Percentiles rank a stretch among this genome's conserved stretches.
phyloP scores from a whole-genome alignment of 1,140 invertebrate species.

The Aleiodes sp. region DNA sequence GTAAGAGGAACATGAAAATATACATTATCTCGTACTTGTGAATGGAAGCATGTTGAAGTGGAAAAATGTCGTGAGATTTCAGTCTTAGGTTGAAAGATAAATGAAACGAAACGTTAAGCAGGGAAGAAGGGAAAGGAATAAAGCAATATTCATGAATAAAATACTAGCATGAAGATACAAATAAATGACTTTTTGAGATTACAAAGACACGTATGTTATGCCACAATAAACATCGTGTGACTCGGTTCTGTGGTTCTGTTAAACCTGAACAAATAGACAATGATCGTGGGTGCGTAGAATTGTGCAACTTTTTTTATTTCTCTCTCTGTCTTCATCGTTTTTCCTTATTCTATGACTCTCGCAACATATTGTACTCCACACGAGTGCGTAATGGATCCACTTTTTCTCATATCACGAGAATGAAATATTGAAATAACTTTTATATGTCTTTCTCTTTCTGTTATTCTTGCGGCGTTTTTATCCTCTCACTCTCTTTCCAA shows the following conservation, averaged over 20 bases:
- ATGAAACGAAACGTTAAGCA: neutral
- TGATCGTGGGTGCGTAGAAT: slow-evolving; percentile 6
- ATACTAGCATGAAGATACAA: neutral
- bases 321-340: neutral
- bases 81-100: neutral
- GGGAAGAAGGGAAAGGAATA: neutral
- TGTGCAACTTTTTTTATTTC: slow-evolving; percentile 16
- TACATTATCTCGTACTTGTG: neutral
- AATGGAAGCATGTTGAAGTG: neutral
- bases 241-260: neutral
- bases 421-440: slow-evolving; percentile 3
- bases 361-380: slow-evolving; percentile 11
- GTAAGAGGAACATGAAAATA: neutral
- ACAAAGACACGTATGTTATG: neutral
- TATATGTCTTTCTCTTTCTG: neutral
- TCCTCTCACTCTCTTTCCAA: neutral
- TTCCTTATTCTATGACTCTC: neutral
- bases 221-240: slow-evolving; percentile 4
- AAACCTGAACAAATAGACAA: neutral
- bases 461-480: slow-evolving; percentile 2
- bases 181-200: slow-evolving; percentile 6
- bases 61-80: neutral
- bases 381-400: slow-evolving; percentile 15
- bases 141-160: neutral
- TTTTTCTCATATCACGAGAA: slow-evolving; percentile 14